These are phyloP conservation scores for Eulimnadia texana DNA, from an alignment of 1,140 invertebrate genomes.

Conservation along the genomic window DNA sequence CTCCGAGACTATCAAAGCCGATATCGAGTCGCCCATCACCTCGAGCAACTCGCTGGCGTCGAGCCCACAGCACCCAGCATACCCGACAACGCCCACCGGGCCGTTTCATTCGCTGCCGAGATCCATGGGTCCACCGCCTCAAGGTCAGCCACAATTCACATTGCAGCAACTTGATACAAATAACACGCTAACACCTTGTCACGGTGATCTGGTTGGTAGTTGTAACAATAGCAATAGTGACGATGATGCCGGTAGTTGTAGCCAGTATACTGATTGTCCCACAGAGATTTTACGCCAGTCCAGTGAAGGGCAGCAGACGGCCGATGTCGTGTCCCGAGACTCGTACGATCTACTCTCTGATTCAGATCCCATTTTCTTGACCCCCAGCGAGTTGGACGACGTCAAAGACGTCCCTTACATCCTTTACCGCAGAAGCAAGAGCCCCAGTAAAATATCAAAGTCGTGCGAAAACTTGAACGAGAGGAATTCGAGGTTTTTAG, in stretches of 20 bases:
- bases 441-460: background rate
- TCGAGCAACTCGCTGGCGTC: constrained; percentile 9
- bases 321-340: background rate
- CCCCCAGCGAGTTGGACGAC: background rate
- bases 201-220: background rate
- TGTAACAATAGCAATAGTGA: background rate
- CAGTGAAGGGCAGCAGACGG: constrained; percentile 1
- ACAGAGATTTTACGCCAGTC: background rate
- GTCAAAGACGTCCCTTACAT: constrained; percentile 6
- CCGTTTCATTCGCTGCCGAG: constrained; percentile 9
- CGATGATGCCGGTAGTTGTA: background rate
- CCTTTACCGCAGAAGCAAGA: background rate
- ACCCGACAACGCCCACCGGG: constrained; percentile 4
- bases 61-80: constrained; percentile 12
- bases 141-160: background rate
- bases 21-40: constrained; percentile 9
- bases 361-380: constrained; percentile 2
- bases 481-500: background rate
- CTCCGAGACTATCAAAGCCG: background rate
- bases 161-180: background rate
- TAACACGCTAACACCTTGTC: background rate
- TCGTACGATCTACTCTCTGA: constrained; percentile 8
- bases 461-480: constrained; percentile 1
- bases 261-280: constrained; percentile 5
- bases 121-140: background rate